A percentile compares a stretch with the other conserved stretches of the same genome.
phyloP scores from a whole-genome alignment of 2,888 invertebrate species.

The Neoascia interrupta region DNA sequence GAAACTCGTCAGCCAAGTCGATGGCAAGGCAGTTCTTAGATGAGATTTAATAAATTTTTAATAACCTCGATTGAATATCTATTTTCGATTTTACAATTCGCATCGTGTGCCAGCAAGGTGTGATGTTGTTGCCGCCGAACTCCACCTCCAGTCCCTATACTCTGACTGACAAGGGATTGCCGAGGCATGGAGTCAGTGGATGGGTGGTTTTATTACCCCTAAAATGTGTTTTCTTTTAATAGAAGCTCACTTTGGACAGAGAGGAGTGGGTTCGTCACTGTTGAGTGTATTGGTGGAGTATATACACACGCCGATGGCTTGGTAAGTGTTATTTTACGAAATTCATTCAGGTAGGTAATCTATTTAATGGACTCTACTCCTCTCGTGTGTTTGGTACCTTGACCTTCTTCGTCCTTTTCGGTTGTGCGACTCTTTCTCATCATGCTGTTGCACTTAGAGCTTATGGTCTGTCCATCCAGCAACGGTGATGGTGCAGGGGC shows the following conservation, averaged over 20 bases:
- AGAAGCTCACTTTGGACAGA: constrained; percentile 32
- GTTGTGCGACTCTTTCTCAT: not conserved
- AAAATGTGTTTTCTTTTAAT: constrained; percentile 54
- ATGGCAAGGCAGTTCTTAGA: constrained; percentile 18
- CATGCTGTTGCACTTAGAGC: constrained; percentile 35
- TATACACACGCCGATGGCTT: not conserved
- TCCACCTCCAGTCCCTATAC: constrained; percentile 10
- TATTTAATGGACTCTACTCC: constrained; percentile 65
- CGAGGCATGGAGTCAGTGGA: not conserved
- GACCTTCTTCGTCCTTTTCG: constrained; percentile 54
- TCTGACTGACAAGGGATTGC: constrained; percentile 42
- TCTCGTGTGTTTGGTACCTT: constrained; percentile 35
- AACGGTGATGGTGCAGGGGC: not conserved
- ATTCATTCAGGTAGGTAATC: constrained; percentile 68
- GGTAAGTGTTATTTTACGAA: constrained; percentile 58
- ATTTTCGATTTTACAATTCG: constrained; percentile 44
- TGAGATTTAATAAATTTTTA: constrained; percentile 55
- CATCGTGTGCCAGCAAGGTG: constrained; percentile 1
- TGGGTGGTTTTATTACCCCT: constrained; percentile 57
- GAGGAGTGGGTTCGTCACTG: not conserved
- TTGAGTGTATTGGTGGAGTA: not conserved
- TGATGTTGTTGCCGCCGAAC: constrained; percentile 21
- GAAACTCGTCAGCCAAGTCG: constrained; percentile 1
- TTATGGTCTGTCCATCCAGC: not conserved
- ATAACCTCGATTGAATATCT: constrained; percentile 48